A percentile compares a stretch with the other conserved stretches of the same genome.
These are phyloP conservation scores for Siniperca chuatsi DNA, from an alignment of 2,113 vertebrate genomes.

Conservation along the genomic window DNA sequence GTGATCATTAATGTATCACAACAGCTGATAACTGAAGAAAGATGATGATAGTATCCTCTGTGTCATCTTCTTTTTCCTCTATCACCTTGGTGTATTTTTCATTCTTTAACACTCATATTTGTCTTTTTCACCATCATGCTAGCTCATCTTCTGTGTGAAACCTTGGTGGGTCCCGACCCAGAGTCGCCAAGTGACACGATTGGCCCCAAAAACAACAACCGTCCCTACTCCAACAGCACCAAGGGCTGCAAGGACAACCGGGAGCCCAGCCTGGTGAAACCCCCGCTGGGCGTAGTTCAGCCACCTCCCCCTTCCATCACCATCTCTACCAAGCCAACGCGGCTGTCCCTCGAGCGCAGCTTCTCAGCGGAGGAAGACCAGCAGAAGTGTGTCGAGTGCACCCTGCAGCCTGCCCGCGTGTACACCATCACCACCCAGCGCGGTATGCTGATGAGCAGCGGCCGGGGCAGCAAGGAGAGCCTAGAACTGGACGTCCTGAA, in stretches of 20 bases:
- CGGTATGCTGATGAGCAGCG: slow-evolving; percentile 88
- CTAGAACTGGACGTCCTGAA: slow-evolving; percentile 94
- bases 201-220: slow-evolving; percentile 76
- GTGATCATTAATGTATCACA: slow-evolving; percentile 43
- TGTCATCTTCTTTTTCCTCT: slow-evolving; percentile 19
- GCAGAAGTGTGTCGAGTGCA: slow-evolving; percentile 82
- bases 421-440: slow-evolving; percentile 95
- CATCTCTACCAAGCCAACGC: slow-evolving; percentile 79
- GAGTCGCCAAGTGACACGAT: slow-evolving; percentile 87
- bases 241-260: slow-evolving; percentile 55
- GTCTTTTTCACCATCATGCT: slow-evolving; percentile 21
- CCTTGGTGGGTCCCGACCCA: slow-evolving; percentile 89
- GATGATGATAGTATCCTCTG: slow-evolving; percentile 34
- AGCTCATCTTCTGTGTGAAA: slow-evolving; percentile 96
- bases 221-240: slow-evolving; percentile 40
- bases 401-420: slow-evolving; percentile 89
- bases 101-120: slow-evolving; percentile 6
- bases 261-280: slow-evolving; percentile 67
- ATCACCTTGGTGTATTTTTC: not conserved
- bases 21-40: slow-evolving; percentile 47
- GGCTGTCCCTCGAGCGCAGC: slow-evolving; percentile 87
- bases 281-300: slow-evolving; percentile 68
- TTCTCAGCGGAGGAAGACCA: slow-evolving; percentile 90
- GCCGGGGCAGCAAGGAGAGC: slow-evolving; percentile 87
- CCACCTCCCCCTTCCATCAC: slow-evolving; percentile 69